Conservation (phyloP, 2,888 invertebrate genomes). For the Helobdella robusta region DNA sequence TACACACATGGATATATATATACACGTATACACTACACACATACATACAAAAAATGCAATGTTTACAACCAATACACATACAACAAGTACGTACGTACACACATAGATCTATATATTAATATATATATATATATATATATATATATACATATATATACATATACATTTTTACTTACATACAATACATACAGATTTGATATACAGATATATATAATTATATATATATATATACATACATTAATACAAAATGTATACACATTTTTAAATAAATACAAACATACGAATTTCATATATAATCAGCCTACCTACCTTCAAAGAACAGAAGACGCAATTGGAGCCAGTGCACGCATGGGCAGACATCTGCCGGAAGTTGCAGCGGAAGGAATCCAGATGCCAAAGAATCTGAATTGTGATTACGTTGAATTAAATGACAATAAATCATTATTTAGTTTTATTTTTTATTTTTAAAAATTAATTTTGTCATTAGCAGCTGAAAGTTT, state of each 20-base stretch:
- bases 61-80: too few species aligned
- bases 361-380: constrained; percentile 80
- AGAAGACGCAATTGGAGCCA: constrained; percentile 84
- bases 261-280: not conserved
- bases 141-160: not conserved
- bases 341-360: constrained; percentile 85
- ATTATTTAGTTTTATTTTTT: too few species aligned
- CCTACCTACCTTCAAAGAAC: constrained; percentile 77
- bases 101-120: too few species aligned
- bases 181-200: not conserved
- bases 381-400: constrained; percentile 92
- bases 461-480: too few species aligned
- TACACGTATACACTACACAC: too few species aligned
- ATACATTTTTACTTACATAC: not conserved
- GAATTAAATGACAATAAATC: too few species aligned
- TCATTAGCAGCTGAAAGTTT: too few species aligned
- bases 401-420: too few species aligned
- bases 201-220: not conserved
- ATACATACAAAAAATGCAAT: too few species aligned
- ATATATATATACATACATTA: not conserved
- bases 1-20: too few species aligned
- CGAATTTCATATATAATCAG: not conserved
- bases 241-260: not conserved
- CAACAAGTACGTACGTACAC: too few species aligned
- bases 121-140: too few species aligned